Conservation (phyloP, 2,888 invertebrate genomes). For the Shargacucullia verbasci region DNA sequence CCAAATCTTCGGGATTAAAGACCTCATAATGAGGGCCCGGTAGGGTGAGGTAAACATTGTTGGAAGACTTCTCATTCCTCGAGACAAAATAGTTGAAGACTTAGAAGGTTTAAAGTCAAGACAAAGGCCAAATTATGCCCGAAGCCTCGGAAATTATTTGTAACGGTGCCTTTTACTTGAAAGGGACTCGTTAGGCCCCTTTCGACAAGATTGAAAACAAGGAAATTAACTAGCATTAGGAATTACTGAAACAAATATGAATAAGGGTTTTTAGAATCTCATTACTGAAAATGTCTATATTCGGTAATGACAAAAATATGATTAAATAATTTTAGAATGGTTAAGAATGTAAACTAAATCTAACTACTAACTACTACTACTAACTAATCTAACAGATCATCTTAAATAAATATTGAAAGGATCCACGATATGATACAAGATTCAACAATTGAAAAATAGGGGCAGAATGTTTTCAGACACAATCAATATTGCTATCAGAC, state of each 20-base stretch:
- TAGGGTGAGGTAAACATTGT: slow-evolving; percentile 32
- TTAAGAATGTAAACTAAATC: too few relatives aligned
- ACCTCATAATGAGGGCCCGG: slow-evolving; percentile 16
- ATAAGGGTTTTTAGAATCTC: slow-evolving; percentile 48
- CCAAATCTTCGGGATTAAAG: slow-evolving; percentile 30
- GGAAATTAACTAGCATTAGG: slow-evolving; percentile 46
- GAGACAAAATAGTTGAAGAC: slow-evolving; percentile 40
- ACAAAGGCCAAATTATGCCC: slow-evolving; percentile 44
- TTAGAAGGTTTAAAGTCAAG: slow-evolving; percentile 27
- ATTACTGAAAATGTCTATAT: slow-evolving; percentile 24
- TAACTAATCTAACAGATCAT: too few relatives aligned
- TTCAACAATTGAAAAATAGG: slow-evolving; percentile 2
- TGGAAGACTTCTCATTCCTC: slow-evolving; percentile 15
- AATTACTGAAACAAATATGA: slow-evolving; percentile 37
- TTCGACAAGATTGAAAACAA: slow-evolving; percentile 41
- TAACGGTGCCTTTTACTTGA: slow-evolving; percentile 24
- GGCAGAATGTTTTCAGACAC: slow-evolving; percentile 3
- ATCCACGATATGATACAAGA: too few relatives aligned
- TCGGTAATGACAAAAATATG: slow-evolving; percentile 9
- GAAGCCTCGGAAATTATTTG: slow-evolving; percentile 41
- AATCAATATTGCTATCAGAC: slow-evolving; percentile 10
- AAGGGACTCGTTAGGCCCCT: slow-evolving; percentile 26
- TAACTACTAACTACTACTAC: too few relatives aligned
- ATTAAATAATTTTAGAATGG: slow-evolving; percentile 12
- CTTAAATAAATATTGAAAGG: too few relatives aligned